Conservation (phyloP, 1,140 invertebrate species). For the honey bee (Apis mellifera) region DNA sequence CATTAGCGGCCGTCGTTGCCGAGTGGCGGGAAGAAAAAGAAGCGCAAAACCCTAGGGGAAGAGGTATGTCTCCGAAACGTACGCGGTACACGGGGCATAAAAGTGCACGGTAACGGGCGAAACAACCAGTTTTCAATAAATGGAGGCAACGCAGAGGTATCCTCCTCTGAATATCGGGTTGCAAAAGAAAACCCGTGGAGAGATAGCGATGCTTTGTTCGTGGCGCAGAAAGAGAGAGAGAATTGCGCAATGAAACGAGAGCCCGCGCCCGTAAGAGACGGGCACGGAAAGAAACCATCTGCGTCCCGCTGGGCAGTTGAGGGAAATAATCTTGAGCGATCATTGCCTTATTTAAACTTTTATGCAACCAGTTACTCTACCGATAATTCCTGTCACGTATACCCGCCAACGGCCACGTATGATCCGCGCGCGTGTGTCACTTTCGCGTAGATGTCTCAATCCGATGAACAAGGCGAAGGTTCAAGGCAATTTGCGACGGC, state of each 20-base stretch:
- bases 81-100: conserved; percentile 22
- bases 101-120: conserved; percentile 34
- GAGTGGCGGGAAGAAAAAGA: conserved; percentile 28
- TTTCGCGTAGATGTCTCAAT: conserved; percentile 75
- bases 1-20: conserved; percentile 43
- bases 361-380: conserved; percentile 48
- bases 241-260: conserved; percentile 48
- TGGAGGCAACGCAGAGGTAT: conserved; percentile 12
- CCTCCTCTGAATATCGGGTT: conserved; percentile 43
- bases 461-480: conserved; percentile 63
- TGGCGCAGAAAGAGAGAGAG: conserved; percentile 1
- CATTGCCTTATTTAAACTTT: conserved; percentile 65
- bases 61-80: conserved; percentile 22
- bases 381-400: conserved; percentile 74
- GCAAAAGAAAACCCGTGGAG: conserved; percentile 18
- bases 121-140: conserved; percentile 51
- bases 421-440: conserved; percentile 66
- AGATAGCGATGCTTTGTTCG: conserved; percentile 38
- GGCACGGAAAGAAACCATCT: conserved; percentile 40
- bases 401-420: conserved; percentile 64
- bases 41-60: background rate
- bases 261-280: conserved; percentile 11
- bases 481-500: conserved; percentile 47
- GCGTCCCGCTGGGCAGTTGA: conserved; percentile 20
- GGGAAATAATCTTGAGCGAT: conserved; percentile 56